Conservation (phyloP, 2,113 vertebrate genomes). For the Cheilinus undulatus region DNA sequence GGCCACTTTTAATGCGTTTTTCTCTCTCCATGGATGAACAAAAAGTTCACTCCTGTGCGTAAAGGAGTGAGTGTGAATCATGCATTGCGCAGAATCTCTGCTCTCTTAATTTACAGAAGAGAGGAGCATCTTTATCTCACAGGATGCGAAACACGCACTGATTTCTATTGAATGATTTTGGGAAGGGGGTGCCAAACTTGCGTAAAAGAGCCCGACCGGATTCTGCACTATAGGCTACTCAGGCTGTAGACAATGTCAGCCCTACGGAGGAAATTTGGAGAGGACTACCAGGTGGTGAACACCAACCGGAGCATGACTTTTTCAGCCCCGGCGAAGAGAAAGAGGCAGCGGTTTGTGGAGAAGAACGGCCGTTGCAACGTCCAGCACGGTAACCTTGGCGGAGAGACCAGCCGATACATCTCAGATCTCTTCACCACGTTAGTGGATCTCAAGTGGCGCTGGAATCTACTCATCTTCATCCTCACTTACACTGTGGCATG, state of each 20-base stretch:
- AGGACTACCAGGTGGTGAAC: slow-evolving; percentile 88
- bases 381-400: slow-evolving; percentile 90
- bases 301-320: slow-evolving; percentile 71
- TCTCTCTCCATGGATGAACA: slow-evolving; percentile 2
- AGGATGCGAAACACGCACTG: slow-evolving; percentile 47
- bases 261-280: slow-evolving; percentile 87
- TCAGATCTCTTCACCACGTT: slow-evolving; percentile 91
- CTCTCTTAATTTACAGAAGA: slow-evolving; percentile 43
- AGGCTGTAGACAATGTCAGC: slow-evolving; percentile 80
- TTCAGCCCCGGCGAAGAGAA: slow-evolving; percentile 83
- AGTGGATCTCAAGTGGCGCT: slow-evolving; percentile 93
- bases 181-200: slow-evolving; percentile 54
- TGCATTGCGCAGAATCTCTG: slow-evolving; percentile 70
- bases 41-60: slow-evolving; percentile 36
- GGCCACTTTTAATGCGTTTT: neutral
- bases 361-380: slow-evolving; percentile 93
- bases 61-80: slow-evolving; percentile 35
- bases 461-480: slow-evolving; percentile 91
- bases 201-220: slow-evolving; percentile 46
- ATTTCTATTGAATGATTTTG: slow-evolving; percentile 36
- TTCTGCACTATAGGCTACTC: slow-evolving; percentile 21
- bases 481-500: slow-evolving; percentile 91
- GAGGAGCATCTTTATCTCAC: slow-evolving; percentile 50
- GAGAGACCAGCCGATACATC: slow-evolving; percentile 89
- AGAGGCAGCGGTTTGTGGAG: slow-evolving; percentile 90